phyloP scores from a whole-genome alignment of 2,113 vertebrate genomes.

The Actinemys pallida region DNA sequence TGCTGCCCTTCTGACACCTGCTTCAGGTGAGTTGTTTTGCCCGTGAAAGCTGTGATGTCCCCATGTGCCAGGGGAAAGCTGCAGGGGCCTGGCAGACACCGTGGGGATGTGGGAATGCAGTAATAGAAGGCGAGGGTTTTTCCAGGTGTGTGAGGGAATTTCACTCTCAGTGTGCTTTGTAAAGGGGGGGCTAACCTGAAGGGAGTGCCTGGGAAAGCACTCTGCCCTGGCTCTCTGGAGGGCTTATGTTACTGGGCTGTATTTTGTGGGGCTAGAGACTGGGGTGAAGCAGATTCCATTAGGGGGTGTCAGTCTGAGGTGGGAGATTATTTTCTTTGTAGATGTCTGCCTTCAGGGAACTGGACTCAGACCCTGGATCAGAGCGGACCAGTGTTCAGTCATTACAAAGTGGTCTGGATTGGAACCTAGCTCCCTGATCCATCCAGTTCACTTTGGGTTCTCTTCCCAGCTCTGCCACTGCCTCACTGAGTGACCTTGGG shows the following conservation, averaged over 20 bases:
- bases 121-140: neutral
- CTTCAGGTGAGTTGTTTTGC: slow-evolving; percentile 59
- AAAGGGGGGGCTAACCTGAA: neutral
- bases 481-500: neutral
- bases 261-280: neutral
- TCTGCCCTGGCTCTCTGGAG: neutral
- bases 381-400: neutral
- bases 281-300: neutral
- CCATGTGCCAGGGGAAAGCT: slow-evolving; percentile 1
- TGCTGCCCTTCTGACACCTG: neutral
- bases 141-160: neutral
- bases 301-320: neutral
- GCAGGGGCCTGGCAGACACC: neutral
- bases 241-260: neutral
- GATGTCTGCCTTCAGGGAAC: neutral
- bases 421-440: neutral
- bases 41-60: neutral
- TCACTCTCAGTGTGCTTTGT: neutral
- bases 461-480: neutral
- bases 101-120: neutral
- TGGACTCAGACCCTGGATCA: neutral
- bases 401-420: neutral
- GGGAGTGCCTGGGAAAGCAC: neutral
- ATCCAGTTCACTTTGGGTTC: neutral
- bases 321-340: neutral